phyloP scores from a whole-genome alignment of 1,140 invertebrate species.

The Hestina assimilis region DNA sequence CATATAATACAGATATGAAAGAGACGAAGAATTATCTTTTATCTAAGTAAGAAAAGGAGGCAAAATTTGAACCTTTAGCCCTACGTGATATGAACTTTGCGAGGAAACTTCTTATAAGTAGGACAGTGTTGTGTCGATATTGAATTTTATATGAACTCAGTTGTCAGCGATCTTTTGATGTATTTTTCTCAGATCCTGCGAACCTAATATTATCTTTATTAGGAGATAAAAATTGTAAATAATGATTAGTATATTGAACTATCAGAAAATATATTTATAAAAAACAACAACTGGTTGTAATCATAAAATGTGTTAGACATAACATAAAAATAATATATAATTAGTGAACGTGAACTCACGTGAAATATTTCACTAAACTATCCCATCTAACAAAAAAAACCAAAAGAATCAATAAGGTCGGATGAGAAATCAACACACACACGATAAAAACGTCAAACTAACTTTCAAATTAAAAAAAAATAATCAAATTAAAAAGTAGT shows the following conservation, averaged over 20 bases:
- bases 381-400: too few species aligned
- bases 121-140: conserved; percentile 24
- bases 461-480: too few species aligned
- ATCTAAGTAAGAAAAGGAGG: conserved; percentile 2
- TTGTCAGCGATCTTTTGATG: conserved; percentile 29
- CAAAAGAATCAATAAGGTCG: too few species aligned
- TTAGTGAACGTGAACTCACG: too few species aligned
- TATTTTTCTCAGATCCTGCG: conserved; percentile 18
- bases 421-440: too few species aligned
- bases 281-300: too few species aligned
- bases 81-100: conserved; percentile 10
- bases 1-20: background rate
- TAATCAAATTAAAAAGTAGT: too few species aligned
- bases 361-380: too few species aligned
- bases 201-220: conserved; percentile 13
- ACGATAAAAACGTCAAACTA: too few species aligned
- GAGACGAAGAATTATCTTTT: conserved; percentile 7
- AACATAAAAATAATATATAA: too few species aligned
- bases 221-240: conserved; percentile 12
- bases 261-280: too few species aligned
- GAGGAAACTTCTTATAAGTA: conserved; percentile 8
- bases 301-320: too few species aligned
- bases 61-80: conserved; percentile 12
- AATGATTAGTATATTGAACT: conserved; percentile 1
- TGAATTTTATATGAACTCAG: conserved; percentile 31